These are phyloP conservation scores for Oscarella lobularis DNA, from an alignment of 37 sponge, comb jelly and placozoan species.

Conservation along the genomic window DNA sequence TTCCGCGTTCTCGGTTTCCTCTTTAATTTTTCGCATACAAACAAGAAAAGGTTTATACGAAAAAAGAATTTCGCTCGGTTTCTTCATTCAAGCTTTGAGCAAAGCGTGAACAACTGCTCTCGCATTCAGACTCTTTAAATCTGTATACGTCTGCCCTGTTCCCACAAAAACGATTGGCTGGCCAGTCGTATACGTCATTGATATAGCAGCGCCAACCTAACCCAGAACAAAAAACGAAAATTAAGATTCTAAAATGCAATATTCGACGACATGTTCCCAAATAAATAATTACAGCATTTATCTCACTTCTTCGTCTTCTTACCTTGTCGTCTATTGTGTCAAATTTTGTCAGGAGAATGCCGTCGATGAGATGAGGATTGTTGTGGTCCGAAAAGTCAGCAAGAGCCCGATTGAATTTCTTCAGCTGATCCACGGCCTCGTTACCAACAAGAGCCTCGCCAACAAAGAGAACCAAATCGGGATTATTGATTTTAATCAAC, in stretches of 20 bases:
- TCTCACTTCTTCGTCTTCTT: not conserved
- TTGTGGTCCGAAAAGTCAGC: constrained; percentile 51
- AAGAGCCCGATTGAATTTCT: constrained; percentile 84
- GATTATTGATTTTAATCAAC: constrained; percentile 70
- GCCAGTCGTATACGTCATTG: constrained; percentile 93
- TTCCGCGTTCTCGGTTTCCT: too few species aligned
- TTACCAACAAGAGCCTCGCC: constrained; percentile 96
- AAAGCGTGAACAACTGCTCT: constrained; percentile 63
- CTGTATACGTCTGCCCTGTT: constrained; percentile 84
- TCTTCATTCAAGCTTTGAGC: constrained; percentile 35
- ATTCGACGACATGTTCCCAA: too few species aligned
- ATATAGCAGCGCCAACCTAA: constrained; percentile 96
- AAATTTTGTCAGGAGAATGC: constrained; percentile 94
- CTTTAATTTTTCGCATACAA: too few species aligned
- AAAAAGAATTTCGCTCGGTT: too few species aligned
- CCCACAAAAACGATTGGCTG: constrained; percentile 95
- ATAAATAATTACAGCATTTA: not conserved
- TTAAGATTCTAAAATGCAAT: not conserved
- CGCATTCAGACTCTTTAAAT: constrained; percentile 69
- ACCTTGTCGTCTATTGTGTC: constrained; percentile 97
- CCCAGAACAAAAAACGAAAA: not conserved
- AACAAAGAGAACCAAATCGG: constrained; percentile 90
- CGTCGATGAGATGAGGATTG: constrained; percentile 64
- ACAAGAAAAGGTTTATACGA: too few species aligned
- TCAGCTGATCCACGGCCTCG: constrained; percentile 92